Conservation (phyloP, 2,113 vertebrate species). For the Siniperca chuatsi region DNA sequence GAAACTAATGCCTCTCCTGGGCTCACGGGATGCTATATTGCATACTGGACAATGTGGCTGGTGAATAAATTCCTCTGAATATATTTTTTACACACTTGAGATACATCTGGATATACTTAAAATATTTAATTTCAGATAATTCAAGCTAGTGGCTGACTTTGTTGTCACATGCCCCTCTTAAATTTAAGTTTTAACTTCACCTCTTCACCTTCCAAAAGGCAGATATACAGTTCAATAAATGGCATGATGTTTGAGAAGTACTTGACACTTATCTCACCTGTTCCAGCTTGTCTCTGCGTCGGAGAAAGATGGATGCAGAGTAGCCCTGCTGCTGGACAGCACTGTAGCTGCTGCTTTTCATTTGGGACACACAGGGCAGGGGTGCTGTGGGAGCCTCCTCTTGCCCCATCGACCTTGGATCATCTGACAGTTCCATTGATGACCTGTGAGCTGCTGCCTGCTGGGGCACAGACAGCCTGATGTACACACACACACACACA, state of each 20-base stretch:
- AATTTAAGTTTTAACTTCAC: neutral
- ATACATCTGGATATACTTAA: neutral
- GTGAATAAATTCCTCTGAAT: neutral
- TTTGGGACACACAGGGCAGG: conserved; percentile 69
- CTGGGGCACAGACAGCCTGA: conserved; percentile 28
- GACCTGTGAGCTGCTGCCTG: conserved; percentile 49
- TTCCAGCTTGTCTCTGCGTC: conserved; percentile 88
- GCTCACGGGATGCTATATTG: neutral
- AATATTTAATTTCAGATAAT: no score
- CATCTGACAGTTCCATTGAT: conserved; percentile 75
- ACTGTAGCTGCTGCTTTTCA: conserved; percentile 88
- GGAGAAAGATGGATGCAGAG: conserved; percentile 89
- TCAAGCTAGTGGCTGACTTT: neutral
- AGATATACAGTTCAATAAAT: neutral
- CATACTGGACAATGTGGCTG: neutral
- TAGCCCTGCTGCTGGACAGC: conserved; percentile 90
- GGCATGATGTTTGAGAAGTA: conserved; percentile 2
- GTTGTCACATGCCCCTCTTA: neutral
- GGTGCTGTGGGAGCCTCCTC: conserved; percentile 79
- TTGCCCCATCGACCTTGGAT: conserved; percentile 79
- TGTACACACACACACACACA: neutral
- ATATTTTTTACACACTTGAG: neutral
- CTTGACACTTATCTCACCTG: conserved; percentile 77
- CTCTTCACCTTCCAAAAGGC: neutral
- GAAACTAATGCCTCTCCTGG: conserved; percentile 17